Evolutionary conservation across 1,140 invertebrate species (phyloP).

Genomic region (Meloidogyne hapla): DNA sequence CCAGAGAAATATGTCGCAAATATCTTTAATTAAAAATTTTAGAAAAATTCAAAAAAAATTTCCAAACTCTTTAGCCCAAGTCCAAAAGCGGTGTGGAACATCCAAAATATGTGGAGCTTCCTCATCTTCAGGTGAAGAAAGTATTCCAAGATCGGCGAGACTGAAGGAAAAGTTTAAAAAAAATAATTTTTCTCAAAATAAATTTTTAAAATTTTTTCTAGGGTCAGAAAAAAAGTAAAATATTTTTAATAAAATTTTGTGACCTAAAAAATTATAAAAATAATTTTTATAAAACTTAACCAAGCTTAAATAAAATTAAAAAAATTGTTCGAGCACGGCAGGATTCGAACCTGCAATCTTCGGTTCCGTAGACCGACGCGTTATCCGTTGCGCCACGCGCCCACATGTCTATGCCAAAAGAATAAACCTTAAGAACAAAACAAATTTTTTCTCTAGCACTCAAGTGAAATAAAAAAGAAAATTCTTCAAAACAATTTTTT

Average conservation of each 20-base stretch:
- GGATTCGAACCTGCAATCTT: conserved; percentile 59
- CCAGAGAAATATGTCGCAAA: conserved; percentile 30
- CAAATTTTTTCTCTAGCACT: no score
- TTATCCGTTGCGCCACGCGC: conserved; percentile 55
- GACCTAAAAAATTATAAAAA: not conserved
- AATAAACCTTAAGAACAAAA: not conserved
- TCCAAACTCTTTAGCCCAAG: conserved; percentile 42
- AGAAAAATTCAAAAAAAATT: conserved; percentile 21
- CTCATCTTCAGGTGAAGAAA: conserved; percentile 46
- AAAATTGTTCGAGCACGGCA: conserved; percentile 42
- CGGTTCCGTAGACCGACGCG: conserved; percentile 55
- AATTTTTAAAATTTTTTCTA: not conserved
- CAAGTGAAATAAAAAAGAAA: no score
- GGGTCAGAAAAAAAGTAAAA: not conserved
- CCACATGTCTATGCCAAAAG: not conserved
- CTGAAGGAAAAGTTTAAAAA: conserved; percentile 14
- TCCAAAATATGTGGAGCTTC: conserved; percentile 44
- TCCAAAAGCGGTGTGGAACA: conserved; percentile 48
- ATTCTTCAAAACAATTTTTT: no score
- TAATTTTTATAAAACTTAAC: not conserved
- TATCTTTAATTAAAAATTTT: conserved; percentile 10
- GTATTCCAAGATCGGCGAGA: conserved; percentile 36
- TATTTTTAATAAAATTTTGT: no score
- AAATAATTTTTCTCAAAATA: not conserved
- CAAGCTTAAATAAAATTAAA: conserved; percentile 3